Evolutionary conservation across 2,888 invertebrate genomes (phyloP), one percentile per base, ranked within the genome.

Genomic region (Aspidiotus destructor): DNA sequence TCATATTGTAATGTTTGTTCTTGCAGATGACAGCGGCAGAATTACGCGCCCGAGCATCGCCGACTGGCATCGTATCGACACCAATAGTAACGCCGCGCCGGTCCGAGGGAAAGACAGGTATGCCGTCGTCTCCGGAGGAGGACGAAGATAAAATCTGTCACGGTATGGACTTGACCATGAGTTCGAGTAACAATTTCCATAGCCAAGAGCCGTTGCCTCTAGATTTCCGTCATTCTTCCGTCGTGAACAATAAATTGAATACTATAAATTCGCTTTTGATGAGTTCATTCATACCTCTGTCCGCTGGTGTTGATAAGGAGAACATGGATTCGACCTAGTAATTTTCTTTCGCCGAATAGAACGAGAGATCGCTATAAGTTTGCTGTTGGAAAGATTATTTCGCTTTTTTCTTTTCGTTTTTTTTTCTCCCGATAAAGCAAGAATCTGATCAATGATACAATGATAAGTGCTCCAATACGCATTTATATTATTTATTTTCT

Each of bases 1-100:
- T 48, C 10, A 11, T 11, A 6, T 48, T 48, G 10, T 48, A 11
- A 11, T 48, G 10, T 48, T 48, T 48, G 10, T 48, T n/a, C n/a
- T 11, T 48, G 48, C 72, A 75, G 75, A 75, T 77, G 11, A 76
- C 77, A 15, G 75, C 91, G 0, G 90, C 91, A 16, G 91, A 92
- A 76, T 77, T 92, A 28, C 80, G 90, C 52, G 91, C 92, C 0
- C 82, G 92, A 41, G 90, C 91, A 0, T 92, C 92, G 0, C 91
- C 92, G 0, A 92, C 92, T 2, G 90, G 91, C 6, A 70, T 68
- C 3, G 63, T 72, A 40, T 68, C 70, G 28, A 41, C 64, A 15
- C 55, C 55, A 16, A 9, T 54, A 15, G 28, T 28, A 28, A 3
- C 48, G 10, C 6, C 53, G 41, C 65, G 65, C 58, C 57, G 65